Evolutionary conservation across 2,888 invertebrate species (phyloP).

Genomic region (Drosophila nigricruria): DNA sequence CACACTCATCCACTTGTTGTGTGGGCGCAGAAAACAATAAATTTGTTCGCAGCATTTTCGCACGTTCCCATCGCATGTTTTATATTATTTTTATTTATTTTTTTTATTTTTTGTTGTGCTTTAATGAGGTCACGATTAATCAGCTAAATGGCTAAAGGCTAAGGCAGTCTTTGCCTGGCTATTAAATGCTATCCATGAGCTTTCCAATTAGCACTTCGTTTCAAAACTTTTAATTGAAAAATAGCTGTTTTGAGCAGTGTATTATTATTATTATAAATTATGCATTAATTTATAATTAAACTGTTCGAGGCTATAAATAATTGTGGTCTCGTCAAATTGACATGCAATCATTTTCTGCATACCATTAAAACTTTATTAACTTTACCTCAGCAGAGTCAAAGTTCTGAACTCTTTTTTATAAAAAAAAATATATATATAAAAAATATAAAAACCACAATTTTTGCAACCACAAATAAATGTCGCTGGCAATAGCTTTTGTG

Average conservation of each 20-base stretch:
- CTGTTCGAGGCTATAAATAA: conserved; percentile 38
- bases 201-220: conserved; percentile 63
- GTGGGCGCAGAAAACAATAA: conserved; percentile 51
- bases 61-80: conserved; percentile 63
- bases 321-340: conserved; percentile 63
- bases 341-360: conserved; percentile 62
- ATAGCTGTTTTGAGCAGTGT: neutral
- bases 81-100: conserved; percentile 14
- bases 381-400: neutral
- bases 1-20: conserved; percentile 28
- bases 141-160: conserved; percentile 32
- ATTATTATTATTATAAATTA: conserved; percentile 60
- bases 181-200: conserved; percentile 15
- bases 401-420: conserved; percentile 4
- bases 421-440: neutral
- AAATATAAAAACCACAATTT: neutral
- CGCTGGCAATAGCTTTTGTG: conserved; percentile 16
- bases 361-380: conserved; percentile 42
- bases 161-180: neutral
- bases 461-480: conserved; percentile 25
- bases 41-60: conserved; percentile 61
- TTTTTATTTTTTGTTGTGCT: conserved; percentile 6
- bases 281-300: conserved; percentile 52
- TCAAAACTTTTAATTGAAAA: conserved; percentile 60
- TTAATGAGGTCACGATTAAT: conserved; percentile 81